These are phyloP conservation scores for Istiophorus platypterus DNA, from an alignment of 2,113 vertebrate genomes.

Conservation along the genomic window DNA sequence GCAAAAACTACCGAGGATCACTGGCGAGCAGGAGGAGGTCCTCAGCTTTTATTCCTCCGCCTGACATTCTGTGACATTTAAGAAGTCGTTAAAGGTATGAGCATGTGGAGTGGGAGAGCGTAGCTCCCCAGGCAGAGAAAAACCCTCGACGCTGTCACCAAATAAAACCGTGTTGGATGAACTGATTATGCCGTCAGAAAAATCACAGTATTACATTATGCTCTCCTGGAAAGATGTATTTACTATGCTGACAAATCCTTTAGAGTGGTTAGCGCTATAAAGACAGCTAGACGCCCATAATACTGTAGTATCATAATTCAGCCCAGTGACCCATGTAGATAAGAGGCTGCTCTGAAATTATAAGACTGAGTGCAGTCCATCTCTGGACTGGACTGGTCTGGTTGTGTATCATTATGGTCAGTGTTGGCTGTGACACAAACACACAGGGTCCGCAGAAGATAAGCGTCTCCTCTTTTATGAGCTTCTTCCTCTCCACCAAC, in stretches of 20 bases:
- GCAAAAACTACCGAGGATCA: conserved; percentile 76
- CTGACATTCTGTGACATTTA: conserved; percentile 88
- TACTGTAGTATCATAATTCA: conserved; percentile 16
- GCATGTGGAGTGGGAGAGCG: conserved; percentile 60
- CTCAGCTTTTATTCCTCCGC: conserved; percentile 78
- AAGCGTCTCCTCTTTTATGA: conserved; percentile 80
- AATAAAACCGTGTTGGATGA: conserved; percentile 75
- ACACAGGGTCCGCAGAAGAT: conserved; percentile 68
- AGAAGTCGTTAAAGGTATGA: conserved; percentile 86
- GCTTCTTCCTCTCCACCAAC: conserved; percentile 74
- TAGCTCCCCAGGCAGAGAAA: conserved; percentile 73
- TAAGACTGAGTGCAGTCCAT: conserved; percentile 46
- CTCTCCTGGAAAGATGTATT: conserved; percentile 50
- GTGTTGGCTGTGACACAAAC: conserved; percentile 65
- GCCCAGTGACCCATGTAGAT: conserved; percentile 23
- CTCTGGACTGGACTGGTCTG: conserved; percentile 27
- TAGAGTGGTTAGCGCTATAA: neutral
- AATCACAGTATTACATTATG: conserved; percentile 61
- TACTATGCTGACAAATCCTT: conserved; percentile 70
- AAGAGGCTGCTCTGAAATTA: conserved; percentile 51
- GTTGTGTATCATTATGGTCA: conserved; percentile 53
- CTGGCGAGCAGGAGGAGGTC: conserved; percentile 72
- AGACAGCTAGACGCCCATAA: conserved; percentile 19
- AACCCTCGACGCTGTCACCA: conserved; percentile 73
- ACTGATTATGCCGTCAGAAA: conserved; percentile 70